A percentile compares a stretch with the other conserved stretches of the same genome.
These are phyloP conservation scores for Temnothorax nylanderi DNA, from an alignment of 1,140 invertebrate genomes.

Conservation along the genomic window DNA sequence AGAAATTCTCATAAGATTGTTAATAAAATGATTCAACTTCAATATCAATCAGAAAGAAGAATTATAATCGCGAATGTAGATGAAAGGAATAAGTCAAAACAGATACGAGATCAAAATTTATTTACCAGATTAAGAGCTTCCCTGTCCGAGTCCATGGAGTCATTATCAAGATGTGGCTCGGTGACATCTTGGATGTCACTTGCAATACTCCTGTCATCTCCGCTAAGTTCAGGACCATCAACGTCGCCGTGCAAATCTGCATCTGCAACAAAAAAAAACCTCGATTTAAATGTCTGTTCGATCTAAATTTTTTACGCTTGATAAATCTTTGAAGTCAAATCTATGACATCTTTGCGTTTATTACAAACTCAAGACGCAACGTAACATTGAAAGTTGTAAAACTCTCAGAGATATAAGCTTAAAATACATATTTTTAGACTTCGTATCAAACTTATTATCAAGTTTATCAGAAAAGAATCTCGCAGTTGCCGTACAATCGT, in stretches of 20 bases:
- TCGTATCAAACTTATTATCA: background rate
- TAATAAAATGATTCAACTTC: background rate
- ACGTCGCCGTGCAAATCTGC: constrained; percentile 86
- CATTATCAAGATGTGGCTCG: constrained; percentile 84
- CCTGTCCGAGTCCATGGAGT: constrained; percentile 87
- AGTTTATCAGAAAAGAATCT: constrained; percentile 1
- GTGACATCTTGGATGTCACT: constrained; percentile 85
- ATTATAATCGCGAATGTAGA: background rate
- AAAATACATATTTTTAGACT: background rate
- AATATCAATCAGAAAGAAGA: background rate
- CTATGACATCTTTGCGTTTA: background rate
- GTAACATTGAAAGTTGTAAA: background rate
- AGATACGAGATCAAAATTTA: constrained; percentile 23
- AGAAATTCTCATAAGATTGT: background rate
- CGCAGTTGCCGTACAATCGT: constrained; percentile 80
- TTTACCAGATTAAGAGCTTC: constrained; percentile 87
- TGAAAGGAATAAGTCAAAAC: background rate
- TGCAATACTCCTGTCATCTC: constrained; percentile 85
- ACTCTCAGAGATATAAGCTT: background rate
- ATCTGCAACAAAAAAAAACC: constrained; percentile 81
- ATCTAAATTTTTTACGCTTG: background rate
- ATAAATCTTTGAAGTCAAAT: background rate
- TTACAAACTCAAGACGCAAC: background rate
- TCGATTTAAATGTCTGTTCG: background rate
- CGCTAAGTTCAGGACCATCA: constrained; percentile 84